Conservation (phyloP, 2,797 vertebrate species). For the Myripristis murdjan region DNA sequence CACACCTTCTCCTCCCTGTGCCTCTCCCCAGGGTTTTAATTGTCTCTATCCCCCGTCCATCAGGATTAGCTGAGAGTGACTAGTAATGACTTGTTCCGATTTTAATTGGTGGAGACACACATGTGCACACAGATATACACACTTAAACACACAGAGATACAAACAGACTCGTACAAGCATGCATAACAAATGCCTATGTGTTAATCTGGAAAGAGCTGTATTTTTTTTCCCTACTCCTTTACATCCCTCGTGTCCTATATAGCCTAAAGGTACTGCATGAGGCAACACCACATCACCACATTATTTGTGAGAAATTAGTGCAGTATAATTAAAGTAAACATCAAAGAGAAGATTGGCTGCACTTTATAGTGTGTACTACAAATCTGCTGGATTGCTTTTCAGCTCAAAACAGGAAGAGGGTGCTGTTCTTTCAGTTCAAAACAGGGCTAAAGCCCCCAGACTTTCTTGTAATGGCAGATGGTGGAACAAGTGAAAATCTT, state of each 20-base stretch:
- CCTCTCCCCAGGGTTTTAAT: neutral
- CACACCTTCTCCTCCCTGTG: neutral
- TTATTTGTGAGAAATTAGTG: too few relatives aligned
- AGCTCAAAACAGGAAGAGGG: too few relatives aligned
- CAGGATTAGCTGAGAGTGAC: conserved; percentile 19
- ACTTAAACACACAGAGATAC: neutral
- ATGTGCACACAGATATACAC: neutral
- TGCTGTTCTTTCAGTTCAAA: too few relatives aligned
- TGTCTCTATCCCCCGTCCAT: conserved; percentile 6
- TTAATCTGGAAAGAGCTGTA: neutral
- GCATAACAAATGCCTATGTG: too few relatives aligned
- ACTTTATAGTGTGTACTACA: too few relatives aligned
- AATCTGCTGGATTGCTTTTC: too few relatives aligned
- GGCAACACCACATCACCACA: too few relatives aligned
- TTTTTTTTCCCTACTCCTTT: neutral
- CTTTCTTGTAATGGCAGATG: too few relatives aligned
- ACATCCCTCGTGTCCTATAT: neutral
- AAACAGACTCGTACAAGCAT: neutral
- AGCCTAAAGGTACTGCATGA: neutral
- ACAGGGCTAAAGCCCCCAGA: too few relatives aligned
- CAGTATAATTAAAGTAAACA: too few relatives aligned
- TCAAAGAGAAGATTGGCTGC: too few relatives aligned
- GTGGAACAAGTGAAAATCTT: too few relatives aligned
- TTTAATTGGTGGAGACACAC: conserved; percentile 17
- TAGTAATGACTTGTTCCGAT: neutral